A percentile compares a stretch with the other conserved stretches of the same genome.
Evolutionary conservation across 2,888 invertebrate genomes (phyloP).

Genomic region (Melieria picta): DNA sequence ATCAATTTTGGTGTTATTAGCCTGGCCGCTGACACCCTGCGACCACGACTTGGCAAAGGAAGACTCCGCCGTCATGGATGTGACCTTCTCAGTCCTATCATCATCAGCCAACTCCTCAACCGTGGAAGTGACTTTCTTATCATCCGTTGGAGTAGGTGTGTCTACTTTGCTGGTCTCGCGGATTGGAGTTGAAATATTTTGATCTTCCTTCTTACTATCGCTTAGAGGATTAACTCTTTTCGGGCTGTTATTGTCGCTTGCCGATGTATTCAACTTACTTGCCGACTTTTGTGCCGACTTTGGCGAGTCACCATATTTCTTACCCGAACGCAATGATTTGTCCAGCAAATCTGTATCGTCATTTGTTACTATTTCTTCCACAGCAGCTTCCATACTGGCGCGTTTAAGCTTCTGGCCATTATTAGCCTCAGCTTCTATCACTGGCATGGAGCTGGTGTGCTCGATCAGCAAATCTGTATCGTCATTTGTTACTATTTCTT

Average conservation of each 20-base stretch:
- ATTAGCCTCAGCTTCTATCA: background rate
- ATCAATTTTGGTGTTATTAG: slow-evolving; percentile 46
- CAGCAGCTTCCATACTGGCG: too few relatives aligned
- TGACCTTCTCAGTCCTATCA: background rate
- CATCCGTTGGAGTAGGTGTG: background rate
- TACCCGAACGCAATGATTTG: slow-evolving; percentile 14
- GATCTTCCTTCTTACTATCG: background rate
- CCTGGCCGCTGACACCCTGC: slow-evolving; percentile 42
- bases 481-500: too few relatives aligned
- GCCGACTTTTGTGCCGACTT: background rate
- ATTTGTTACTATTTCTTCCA: too few relatives aligned
- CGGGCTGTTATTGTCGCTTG: background rate
- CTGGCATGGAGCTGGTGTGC: slow-evolving; percentile 12
- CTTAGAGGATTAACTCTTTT: background rate
- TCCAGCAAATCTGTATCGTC: background rate
- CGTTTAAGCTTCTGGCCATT: too few relatives aligned
- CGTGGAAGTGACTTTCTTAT: background rate
- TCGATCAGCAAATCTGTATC: background rate
- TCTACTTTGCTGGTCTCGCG: background rate
- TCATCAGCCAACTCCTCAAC: background rate
- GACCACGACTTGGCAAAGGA: slow-evolving; percentile 61
- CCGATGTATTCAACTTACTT: background rate
- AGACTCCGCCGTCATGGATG: background rate
- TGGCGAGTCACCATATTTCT: slow-evolving; percentile 3
- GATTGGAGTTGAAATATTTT: background rate